Base-by-base conservation (phyloP, 2,888 invertebrate genomes). In the Himalopsyche anomala region DNA sequence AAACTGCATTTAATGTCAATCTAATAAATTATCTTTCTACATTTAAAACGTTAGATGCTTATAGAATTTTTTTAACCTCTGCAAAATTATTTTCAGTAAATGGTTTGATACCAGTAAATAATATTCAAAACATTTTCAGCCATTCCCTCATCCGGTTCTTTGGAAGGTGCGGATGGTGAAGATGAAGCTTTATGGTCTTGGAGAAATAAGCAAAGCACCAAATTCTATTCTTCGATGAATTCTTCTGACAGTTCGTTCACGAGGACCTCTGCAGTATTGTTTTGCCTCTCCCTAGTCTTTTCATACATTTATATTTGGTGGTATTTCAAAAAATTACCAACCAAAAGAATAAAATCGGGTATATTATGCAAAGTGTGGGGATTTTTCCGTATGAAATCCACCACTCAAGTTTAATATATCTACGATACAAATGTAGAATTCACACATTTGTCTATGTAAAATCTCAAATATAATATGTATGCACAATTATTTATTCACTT, bases 181-280 rank as follows among this genome's bases (percentile, higher is more conserved):
- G 94, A 93, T 87, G 92, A 93, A 12, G 94, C 94, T 5, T 91
- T 94, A 19, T 92, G 94, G 88, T 93, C 93, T 19, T 95, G 94
- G 94, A 92, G 94, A 9, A 92, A 91, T 89, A 92, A 91, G 89
- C 94, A 93, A 15, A 93, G 93, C 12, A 93, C 91, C 15, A 92
- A 91, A 0, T 90, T 90, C 40, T 91, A 91, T 54, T 91, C 91
- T 1, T 90, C 90, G 28, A 86, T 6, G 81, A 89, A 91, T 54
- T 90, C 17, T 88, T 89, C 86, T 87, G 90, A 87, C 81, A 91
- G 89, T 89, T 92, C 88, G 85, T 91, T 91, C 88, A 91, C 91
- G 85, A 88, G 91, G 45, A 91, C 92, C 0, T 89, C 91, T 6
- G 89, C 91, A 4, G 88, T 91, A 82, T 89, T 93, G 81, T 88